These are phyloP conservation scores for Melanotaenia boesemani DNA, from an alignment of 2,797 vertebrate species.

Conservation along the genomic window DNA sequence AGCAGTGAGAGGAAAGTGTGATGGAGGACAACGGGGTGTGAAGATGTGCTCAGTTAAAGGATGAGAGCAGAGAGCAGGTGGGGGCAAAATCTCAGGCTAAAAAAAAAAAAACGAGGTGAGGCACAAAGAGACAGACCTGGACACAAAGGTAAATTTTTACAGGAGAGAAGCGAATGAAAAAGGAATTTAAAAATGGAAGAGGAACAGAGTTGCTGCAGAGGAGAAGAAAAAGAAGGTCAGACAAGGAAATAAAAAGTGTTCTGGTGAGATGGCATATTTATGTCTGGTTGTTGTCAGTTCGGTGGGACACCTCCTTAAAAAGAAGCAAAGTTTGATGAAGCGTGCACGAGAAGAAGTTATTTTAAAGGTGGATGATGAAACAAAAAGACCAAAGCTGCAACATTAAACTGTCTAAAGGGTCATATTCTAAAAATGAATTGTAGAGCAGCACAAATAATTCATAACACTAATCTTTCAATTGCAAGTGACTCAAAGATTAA, in stretches of 20 bases:
- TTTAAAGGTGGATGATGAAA: constrained; percentile 63
- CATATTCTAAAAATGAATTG: constrained; percentile 62
- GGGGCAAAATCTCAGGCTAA: constrained; percentile 28
- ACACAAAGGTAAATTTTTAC: constrained; percentile 40
- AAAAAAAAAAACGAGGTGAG: constrained; percentile 42
- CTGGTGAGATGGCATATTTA: constrained; percentile 70
- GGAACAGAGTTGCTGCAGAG: constrained; percentile 31
- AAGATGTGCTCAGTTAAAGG: constrained; percentile 52
- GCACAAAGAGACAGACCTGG: constrained; percentile 47
- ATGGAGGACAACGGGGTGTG: constrained; percentile 51
- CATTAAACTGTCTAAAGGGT: constrained; percentile 72
- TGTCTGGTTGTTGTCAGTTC: constrained; percentile 68
- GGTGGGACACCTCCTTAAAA: constrained; percentile 75
- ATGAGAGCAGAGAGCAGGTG: constrained; percentile 10
- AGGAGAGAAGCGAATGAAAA: constrained; percentile 47
- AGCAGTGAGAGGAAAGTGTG: constrained; percentile 46
- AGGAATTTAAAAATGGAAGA: constrained; percentile 42
- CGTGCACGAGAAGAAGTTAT: constrained; percentile 48
- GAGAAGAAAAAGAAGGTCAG: constrained; percentile 75
- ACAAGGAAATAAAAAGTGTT: constrained; percentile 63
- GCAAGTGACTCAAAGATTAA: constrained; percentile 66
- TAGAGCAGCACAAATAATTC: constrained; percentile 70
- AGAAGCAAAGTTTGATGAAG: constrained; percentile 64
- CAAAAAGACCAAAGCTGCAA: constrained; percentile 70
- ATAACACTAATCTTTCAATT: constrained; percentile 68